These are phyloP conservation scores for Muscina levida DNA, from an alignment of 2,888 invertebrate species.

Conservation along the genomic window DNA sequence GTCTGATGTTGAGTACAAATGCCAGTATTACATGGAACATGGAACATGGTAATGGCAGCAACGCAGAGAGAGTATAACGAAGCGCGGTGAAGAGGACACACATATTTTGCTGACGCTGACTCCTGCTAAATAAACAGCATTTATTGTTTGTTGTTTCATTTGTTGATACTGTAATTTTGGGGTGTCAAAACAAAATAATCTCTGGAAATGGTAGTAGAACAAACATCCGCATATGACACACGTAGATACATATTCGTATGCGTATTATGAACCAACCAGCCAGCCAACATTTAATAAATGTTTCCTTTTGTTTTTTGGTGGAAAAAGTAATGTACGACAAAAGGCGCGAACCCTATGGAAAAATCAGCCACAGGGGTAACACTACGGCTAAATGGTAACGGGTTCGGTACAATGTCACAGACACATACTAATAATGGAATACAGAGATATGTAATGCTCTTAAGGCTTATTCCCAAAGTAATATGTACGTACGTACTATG, in stretches of 20 bases:
- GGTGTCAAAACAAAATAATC: slow-evolving; percentile 53
- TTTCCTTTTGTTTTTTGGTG: too few relatives aligned
- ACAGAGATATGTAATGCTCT: background rate
- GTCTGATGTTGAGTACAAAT: background rate
- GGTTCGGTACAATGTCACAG: background rate
- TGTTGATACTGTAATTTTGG: slow-evolving; percentile 53
- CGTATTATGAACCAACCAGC: too few relatives aligned
- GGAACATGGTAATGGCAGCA: slow-evolving; percentile 1
- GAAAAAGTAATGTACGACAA: background rate
- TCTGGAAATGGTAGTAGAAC: slow-evolving; percentile 68
- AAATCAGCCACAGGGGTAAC: slow-evolving; percentile 17
- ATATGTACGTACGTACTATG: background rate
- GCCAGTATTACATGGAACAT: background rate
- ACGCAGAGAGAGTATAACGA: too few relatives aligned
- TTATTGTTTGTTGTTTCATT: slow-evolving; percentile 36
- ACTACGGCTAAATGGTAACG: background rate
- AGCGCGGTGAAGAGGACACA: too few relatives aligned
- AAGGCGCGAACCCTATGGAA: slow-evolving; percentile 14
- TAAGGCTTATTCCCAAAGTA: background rate
- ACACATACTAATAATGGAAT: background rate
- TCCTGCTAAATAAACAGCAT: slow-evolving; percentile 25
- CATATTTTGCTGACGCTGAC: slow-evolving; percentile 29
- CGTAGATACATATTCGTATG: slow-evolving; percentile 35
- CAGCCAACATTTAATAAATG: slow-evolving; percentile 35
- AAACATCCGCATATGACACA: slow-evolving; percentile 69